Base-by-base conservation (phyloP, 1,140 invertebrate species). In the Drosophila equinoxialis region DNA sequence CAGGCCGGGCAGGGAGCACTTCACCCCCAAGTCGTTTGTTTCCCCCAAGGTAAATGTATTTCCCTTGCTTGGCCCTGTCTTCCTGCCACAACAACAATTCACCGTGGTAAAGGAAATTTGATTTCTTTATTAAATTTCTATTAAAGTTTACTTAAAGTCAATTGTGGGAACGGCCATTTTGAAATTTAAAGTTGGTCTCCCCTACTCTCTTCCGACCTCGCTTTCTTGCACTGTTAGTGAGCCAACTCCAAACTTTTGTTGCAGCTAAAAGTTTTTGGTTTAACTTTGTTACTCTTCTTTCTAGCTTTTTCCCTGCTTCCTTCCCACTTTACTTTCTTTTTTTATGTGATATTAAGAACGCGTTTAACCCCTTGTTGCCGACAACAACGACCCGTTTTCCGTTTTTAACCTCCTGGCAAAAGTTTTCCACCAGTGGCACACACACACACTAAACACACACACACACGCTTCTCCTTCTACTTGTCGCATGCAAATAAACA, bases 401-500 rank as follows among this genome's bases (percentile, higher is more conserved):
- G 69, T 63, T 66, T 61, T 41, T 41, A 42, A 63, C 64, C 71
- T 68, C 35, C 17, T 57, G 45, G 42, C 45, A 67, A 85, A 51
- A 77, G 68, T 79, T 87, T 79, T 59, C n/a, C 7, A n/a, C 14
- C 17, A 42, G 35, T 8, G 41, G 23, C 61, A 69, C 39, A 59
- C 65, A 59, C 65, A 54, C 45, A 51, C 14, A 20, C 59, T 66
- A 71, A 23, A 71, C 20, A 71, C 20, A n/a, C 17, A 30, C 64
- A 57, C 35, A 11, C 57, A 41, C 5, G 10, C n/a, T 39, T 39
- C 37, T 39, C 4, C 37, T 39, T 39, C 37, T 39, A 11, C 67
- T 77, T 74, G 73, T 82, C 63, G 83, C 82, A 86, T 87, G 83
- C 82, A 86, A 86, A 86, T 87, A 86, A 86, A 86, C 79, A 86